A percentile compares a stretch with the other conserved stretches of the same genome.
These are phyloP conservation scores for Lithobates pipiens DNA, from an alignment of 2,797 vertebrate species.

Conservation along the genomic window DNA sequence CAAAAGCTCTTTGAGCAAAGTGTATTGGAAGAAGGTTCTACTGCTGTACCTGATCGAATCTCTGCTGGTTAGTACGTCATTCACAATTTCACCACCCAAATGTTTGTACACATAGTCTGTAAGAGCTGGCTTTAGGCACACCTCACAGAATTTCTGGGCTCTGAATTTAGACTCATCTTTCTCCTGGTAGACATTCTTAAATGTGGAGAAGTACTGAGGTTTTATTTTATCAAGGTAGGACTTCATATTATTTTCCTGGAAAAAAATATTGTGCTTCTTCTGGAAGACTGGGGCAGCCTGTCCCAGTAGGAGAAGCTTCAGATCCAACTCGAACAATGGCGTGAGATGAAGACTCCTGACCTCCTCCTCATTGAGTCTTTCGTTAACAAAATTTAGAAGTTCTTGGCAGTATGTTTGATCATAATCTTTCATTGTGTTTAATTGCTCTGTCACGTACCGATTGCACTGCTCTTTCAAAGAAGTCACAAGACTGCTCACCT, in stretches of 20 bases:
- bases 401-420: constrained; percentile 74
- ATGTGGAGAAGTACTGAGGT: constrained; percentile 67
- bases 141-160: constrained; percentile 63
- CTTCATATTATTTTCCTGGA: constrained; percentile 68
- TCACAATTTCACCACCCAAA: constrained; percentile 71
- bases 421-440: constrained; percentile 69
- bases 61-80: constrained; percentile 65
- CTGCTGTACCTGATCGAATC: constrained; percentile 67
- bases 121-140: constrained; percentile 70
- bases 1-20: constrained; percentile 67
- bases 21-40: constrained; percentile 65
- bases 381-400: constrained; percentile 74
- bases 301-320: constrained; percentile 76
- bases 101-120: constrained; percentile 64
- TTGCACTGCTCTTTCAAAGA: constrained; percentile 70
- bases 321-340: constrained; percentile 75
- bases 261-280: constrained; percentile 71
- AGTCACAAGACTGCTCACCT: background rate
- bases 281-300: constrained; percentile 74
- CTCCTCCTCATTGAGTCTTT: constrained; percentile 62
- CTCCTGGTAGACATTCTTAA: constrained; percentile 70
- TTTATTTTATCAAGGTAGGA: constrained; percentile 68
- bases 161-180: constrained; percentile 68
- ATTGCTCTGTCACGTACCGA: constrained; percentile 70
- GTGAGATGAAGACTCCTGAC: constrained; percentile 66